These are phyloP conservation scores for Oikopleura dioica DNA, from an alignment of 23 tunicate genomes.

Conservation along the genomic window DNA sequence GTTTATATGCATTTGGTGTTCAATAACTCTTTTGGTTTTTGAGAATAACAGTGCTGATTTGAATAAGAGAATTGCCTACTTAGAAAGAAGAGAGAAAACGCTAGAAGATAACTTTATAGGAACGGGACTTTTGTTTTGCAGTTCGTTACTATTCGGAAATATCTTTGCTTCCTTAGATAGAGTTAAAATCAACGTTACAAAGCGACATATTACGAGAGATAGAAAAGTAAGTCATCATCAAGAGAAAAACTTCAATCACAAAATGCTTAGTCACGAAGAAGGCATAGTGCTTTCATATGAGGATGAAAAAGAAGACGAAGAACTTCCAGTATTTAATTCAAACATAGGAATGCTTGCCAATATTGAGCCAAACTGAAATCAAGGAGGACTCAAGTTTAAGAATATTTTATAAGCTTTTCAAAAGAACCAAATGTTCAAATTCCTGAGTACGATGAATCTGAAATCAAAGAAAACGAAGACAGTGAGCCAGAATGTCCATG, in stretches of 20 bases:
- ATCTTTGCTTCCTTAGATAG: too few relatives aligned
- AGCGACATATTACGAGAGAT: not conserved
- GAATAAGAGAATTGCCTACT: not conserved
- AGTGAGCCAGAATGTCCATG: constrained; percentile 5
- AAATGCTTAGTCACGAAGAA: too few relatives aligned
- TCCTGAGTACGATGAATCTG: not conserved
- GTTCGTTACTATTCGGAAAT: too few relatives aligned
- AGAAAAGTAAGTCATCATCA: too few relatives aligned
- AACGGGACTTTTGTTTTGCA: too few relatives aligned
- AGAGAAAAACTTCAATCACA: not conserved
- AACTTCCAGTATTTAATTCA: too few relatives aligned
- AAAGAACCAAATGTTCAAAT: not conserved
- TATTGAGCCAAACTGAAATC: not conserved
- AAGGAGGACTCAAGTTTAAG: not conserved
- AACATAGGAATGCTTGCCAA: not conserved
- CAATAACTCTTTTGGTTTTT: not conserved
- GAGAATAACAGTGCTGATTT: not conserved
- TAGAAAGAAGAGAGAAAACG: not conserved
- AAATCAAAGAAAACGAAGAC: not conserved
- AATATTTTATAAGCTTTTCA: not conserved
- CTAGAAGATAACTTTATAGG: too few relatives aligned
- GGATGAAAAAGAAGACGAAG: too few relatives aligned
- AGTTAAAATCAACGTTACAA: constrained; percentile 4
- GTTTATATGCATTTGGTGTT: not conserved
- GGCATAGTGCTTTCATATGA: too few relatives aligned